Base-by-base conservation (phyloP, 2,888 invertebrate genomes). In the Tipula lateralis region DNA sequence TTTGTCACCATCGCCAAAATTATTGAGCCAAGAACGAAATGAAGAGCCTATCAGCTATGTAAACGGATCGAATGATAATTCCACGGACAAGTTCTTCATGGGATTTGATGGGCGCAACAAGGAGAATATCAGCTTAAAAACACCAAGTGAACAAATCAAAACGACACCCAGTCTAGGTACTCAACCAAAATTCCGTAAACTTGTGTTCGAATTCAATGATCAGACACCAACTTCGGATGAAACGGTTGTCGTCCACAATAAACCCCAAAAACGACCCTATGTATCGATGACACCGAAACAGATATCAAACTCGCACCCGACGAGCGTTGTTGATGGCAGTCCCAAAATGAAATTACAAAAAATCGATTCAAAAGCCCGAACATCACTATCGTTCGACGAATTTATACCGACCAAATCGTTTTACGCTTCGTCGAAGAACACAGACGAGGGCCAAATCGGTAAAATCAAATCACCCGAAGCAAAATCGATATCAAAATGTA, bases 361-460 rank as follows among this genome's bases (percentile, higher is more conserved):
- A n/a, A 29, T 84, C 44, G 34, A 83, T 34, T 50, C 84, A 50
- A 84, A 84, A n/a, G 84, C 84, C 2, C 29, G 84, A 13, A 84
- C 84, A n/a, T 84, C 84, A 5, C 29, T 86, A 6, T 86, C 86
- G 29, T 86, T 86, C 4, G 85, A 86, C 2, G 86, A 86, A 5
- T 86, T 29, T 19, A 88, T 88, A 84, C 86, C 88, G 1, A 87
- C 88, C 0, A 87, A 87, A 85, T 86, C 87, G 13, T 88, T 88
- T 85, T 88, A 88, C 85, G 4, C 84, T 6, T 29, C n/a, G 2
- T 34, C 83, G 39, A 84, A 30, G 30, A 29, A 16, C n/a, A 16
- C 2, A 1, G 82, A 82, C 16, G 82, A 30, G 1, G 1, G 24
- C 6, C 66, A 19, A 66, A 24, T 66, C 9, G 66, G 5, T 9